Evolutionary conservation across 2,888 invertebrate species (phyloP), one percentile per base, ranked within the genome.

Genomic region (Muscina levida): DNA sequence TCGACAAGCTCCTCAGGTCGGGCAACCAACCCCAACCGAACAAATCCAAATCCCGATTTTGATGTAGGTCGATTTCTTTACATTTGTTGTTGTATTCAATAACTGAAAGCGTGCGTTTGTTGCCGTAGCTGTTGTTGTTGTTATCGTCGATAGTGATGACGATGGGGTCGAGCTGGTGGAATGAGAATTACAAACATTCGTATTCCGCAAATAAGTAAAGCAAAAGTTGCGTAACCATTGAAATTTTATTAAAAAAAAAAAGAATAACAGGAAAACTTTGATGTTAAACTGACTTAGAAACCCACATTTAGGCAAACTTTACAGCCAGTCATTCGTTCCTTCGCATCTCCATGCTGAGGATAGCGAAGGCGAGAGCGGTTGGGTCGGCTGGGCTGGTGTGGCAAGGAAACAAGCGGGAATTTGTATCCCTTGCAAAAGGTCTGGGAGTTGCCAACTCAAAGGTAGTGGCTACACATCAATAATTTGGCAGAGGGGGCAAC

Each of bases 231-330:
- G 77, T 81, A 81, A 68, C 77, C 72, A 81, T 62, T 77, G 48
- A 77, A 68, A 74, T 76, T 72, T 57, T 22, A 59, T 39, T 62
- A 31, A 59, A 74, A 65, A 53, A 72, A 72, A 31, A 59, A 74
- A 65, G 46, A 72, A 72, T 57, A 75, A 68, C 84, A 84, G 82
- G 84, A 85, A 85, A 86, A 85, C 82, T 86, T 86, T 87, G 87
- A 86, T 86, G 85, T 85, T 87, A 86, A 88, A 87, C 86, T 87
- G 87, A 86, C 87, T 87, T 87, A 86, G 85, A 87, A 86, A 86
- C 86, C 85, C 84, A 87, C 85, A 87, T 87, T 86, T 85, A 84
- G 67, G 31, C 71, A 74, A 79, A 73, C 74, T 82, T 77, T 77
- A 56, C 67, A 77, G 68, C 44, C 77, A 74, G 8, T 8, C 31